Evolutionary conservation across 2,888 invertebrate species (phyloP), one percentile per base, ranked within the genome.

Genomic region (Zele albiditarsus): DNA sequence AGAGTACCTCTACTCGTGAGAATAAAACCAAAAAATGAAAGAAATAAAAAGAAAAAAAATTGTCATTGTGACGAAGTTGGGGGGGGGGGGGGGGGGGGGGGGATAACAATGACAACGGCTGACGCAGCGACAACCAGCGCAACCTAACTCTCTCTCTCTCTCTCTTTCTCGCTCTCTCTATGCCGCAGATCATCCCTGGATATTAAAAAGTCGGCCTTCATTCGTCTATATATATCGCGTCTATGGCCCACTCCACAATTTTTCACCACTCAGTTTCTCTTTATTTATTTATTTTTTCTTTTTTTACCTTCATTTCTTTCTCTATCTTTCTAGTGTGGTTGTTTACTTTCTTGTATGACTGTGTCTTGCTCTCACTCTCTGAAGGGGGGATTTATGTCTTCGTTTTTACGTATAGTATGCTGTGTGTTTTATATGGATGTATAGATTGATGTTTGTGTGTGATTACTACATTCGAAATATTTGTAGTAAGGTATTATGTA

Each of bases 151-250:
- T 20, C 14, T 46, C 23, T 20, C 53, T 53, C 46, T n/a, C 8
- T 33, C 8, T 33, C 8, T 33, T 33, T 33, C 33, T 33, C 33
- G 8, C 5, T 80, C 79, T 74, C 85, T 85, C 76, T 83, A 86
- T 84, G 83, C 85, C 87, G 85, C 87, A 88, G 89, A 89, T 89
- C 88, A 89, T 89, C 89, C 88, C 87, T 87, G 87, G 88, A 89
- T 89, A 89, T 89, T 89, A 89, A 89, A 89, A 89, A 89, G 88
- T 88, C 88, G 86, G 84, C 82, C 83, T 84, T 81, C 80, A 80
- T 81, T 80, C 80, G 79, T 81, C 78, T 81, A 80, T 80, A 53
- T 53, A 20, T 53, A 79, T 80, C 80, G 75, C 58, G 49, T 53
- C 53, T 20, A 53, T 62, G 73, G 70, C 77, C 74, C 53, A 78